phyloP scores from a whole-genome alignment of 1,140 invertebrate species.

The Hirudo medicinalis region DNA sequence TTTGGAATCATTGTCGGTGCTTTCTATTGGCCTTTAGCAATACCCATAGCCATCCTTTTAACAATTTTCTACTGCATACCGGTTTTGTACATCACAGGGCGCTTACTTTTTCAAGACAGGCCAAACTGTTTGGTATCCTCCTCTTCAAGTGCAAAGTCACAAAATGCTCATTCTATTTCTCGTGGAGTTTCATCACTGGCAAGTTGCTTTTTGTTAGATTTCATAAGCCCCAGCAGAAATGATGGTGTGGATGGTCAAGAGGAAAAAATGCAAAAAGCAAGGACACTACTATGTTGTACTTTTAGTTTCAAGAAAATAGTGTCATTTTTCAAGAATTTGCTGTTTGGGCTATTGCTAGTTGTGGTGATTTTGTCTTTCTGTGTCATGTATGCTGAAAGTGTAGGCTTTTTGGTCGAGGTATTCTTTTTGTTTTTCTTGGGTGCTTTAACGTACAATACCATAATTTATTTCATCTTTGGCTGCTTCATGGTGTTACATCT shows the following conservation, averaged over 20 bases:
- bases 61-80: slow-evolving; percentile 22
- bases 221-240: slow-evolving; percentile 13
- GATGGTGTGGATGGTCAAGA: not conserved
- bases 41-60: slow-evolving; percentile 18
- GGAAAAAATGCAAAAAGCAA: not conserved
- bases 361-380: not conserved
- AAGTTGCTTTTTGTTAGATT: slow-evolving; percentile 17
- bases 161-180: slow-evolving; percentile 4
- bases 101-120: slow-evolving; percentile 16
- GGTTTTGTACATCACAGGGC: slow-evolving; percentile 17
- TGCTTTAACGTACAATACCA: slow-evolving; percentile 1
- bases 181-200: slow-evolving; percentile 17
- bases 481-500: slow-evolving; percentile 13
- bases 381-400: slow-evolving; percentile 15
- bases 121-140: slow-evolving; percentile 1
- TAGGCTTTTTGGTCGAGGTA: slow-evolving; percentile 15
- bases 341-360: not conserved
- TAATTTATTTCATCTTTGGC: slow-evolving; percentile 17
- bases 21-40: slow-evolving; percentile 21
- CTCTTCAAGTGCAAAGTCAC: not conserved
- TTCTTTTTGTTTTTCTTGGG: slow-evolving; percentile 9
- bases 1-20: slow-evolving; percentile 18
- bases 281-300: not conserved
- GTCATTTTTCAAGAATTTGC: not conserved
- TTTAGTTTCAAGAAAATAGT: not conserved